Conservation (phyloP, 2,888 invertebrate species). For the Spatulosminthurus flaviceps region DNA sequence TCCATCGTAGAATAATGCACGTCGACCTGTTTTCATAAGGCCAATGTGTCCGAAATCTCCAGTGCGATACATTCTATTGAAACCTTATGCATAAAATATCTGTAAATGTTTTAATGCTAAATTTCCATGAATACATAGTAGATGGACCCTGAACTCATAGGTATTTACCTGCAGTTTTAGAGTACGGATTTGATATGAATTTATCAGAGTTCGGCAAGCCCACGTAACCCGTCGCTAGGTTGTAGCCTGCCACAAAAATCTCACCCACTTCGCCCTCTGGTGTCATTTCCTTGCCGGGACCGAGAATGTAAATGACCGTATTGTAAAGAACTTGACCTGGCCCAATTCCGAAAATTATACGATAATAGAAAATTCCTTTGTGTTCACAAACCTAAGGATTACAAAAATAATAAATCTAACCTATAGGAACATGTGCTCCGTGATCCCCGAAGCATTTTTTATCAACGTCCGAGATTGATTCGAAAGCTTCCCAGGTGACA, state of each 20-base stretch:
- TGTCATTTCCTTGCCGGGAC: slow-evolving; percentile 75
- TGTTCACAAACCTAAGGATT: not conserved
- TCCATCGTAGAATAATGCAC: slow-evolving; percentile 53
- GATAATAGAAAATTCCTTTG: not conserved
- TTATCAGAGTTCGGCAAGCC: slow-evolving; percentile 58
- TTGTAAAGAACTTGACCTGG: slow-evolving; percentile 81
- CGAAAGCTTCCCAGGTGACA: slow-evolving; percentile 80
- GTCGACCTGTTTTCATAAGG: slow-evolving; percentile 47
- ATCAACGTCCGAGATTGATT: slow-evolving; percentile 67
- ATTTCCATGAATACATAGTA: no score
- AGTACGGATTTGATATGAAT: slow-evolving; percentile 59
- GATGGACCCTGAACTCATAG: no score
- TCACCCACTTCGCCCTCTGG: slow-evolving; percentile 69
- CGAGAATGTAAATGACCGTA: slow-evolving; percentile 81
- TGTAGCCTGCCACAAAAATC: slow-evolving; percentile 61
- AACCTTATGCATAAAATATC: no score
- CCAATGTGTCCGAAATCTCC: slow-evolving; percentile 60
- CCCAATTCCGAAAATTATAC: not conserved
- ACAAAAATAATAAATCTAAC: slow-evolving; percentile 18
- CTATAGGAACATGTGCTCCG: slow-evolving; percentile 43
- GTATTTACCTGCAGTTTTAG: slow-evolving; percentile 47
- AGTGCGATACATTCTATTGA: slow-evolving; percentile 52
- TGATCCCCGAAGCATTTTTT: slow-evolving; percentile 68
- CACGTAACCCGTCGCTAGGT: slow-evolving; percentile 61
- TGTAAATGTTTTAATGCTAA: no score